Conservation (phyloP, 2,888 invertebrate genomes). For the Herminia tarsipennalis region DNA sequence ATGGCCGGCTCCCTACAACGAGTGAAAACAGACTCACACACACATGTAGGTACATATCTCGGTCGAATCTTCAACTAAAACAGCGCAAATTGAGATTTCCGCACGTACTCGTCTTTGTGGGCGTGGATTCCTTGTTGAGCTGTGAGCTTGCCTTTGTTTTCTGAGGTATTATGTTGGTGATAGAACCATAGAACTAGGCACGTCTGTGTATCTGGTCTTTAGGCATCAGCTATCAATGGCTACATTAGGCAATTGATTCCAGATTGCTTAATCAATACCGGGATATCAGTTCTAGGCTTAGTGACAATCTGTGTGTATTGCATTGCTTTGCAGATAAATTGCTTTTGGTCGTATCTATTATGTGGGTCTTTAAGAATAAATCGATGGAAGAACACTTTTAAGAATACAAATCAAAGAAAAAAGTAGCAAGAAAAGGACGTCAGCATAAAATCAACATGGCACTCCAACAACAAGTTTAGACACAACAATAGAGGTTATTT, state of each 20-base stretch:
- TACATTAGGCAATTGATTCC: conserved; percentile 24
- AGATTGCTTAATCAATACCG: conserved; percentile 10
- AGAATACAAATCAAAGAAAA: background rate
- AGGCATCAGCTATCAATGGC: conserved; percentile 19
- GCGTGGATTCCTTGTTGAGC: too few relatives aligned
- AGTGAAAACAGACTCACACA: too few relatives aligned
- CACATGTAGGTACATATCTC: too few relatives aligned
- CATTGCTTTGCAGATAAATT: background rate
- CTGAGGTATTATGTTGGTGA: background rate
- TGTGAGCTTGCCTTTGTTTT: background rate
- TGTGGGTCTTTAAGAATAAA: too few relatives aligned
- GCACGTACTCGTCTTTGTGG: too few relatives aligned
- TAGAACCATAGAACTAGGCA: conserved; percentile 15
- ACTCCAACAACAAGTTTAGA: too few relatives aligned
- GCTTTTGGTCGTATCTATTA: background rate
- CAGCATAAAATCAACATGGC: too few relatives aligned
- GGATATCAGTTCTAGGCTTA: background rate
- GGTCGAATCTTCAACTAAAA: too few relatives aligned
- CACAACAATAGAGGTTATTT: too few relatives aligned
- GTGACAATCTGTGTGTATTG: background rate
- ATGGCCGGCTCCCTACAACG: too few relatives aligned
- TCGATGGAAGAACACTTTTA: background rate
- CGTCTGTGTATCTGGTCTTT: conserved; percentile 16
- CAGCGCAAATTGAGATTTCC: too few relatives aligned
- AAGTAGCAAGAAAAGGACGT: too few relatives aligned